Evolutionary conservation across 2,113 vertebrate genomes (phyloP).

Genomic region (Ahaetulla prasina): DNA sequence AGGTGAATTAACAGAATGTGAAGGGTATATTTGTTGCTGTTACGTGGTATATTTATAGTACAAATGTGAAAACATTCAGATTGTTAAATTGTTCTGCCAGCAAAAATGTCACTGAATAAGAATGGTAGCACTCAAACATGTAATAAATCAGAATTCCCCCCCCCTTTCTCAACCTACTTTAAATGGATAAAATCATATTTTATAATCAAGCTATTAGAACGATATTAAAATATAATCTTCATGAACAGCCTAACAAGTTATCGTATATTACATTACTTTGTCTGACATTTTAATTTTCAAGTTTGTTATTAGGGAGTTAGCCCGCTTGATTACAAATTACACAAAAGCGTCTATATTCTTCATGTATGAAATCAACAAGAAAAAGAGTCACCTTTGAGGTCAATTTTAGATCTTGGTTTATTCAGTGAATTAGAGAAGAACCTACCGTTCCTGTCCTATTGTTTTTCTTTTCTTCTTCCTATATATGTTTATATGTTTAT

Average conservation of each 20-base stretch:
- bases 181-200: conserved; percentile 45
- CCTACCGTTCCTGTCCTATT: too few species aligned
- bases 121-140: neutral
- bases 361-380: conserved; percentile 39
- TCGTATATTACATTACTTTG: conserved; percentile 34
- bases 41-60: conserved; percentile 5
- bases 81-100: neutral
- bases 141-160: conserved; percentile 5
- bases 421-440: neutral
- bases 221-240: conserved; percentile 52
- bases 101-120: neutral
- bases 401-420: conserved; percentile 35
- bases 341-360: conserved; percentile 48
- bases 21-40: conserved; percentile 7
- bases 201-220: conserved; percentile 52
- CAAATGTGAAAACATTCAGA: conserved; percentile 17
- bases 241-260: conserved; percentile 48
- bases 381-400: conserved; percentile 24
- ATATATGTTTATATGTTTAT: too few species aligned
- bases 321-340: conserved; percentile 42
- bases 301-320: conserved; percentile 51
- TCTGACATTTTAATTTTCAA: conserved; percentile 61
- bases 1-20: neutral
- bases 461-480: too few species aligned
- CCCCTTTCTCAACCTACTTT: conserved; percentile 24